A percentile compares a stretch with the other conserved stretches of the same genome.
Conservation (phyloP, 2,113 vertebrate genomes). For the Helogale parvula region DNA sequence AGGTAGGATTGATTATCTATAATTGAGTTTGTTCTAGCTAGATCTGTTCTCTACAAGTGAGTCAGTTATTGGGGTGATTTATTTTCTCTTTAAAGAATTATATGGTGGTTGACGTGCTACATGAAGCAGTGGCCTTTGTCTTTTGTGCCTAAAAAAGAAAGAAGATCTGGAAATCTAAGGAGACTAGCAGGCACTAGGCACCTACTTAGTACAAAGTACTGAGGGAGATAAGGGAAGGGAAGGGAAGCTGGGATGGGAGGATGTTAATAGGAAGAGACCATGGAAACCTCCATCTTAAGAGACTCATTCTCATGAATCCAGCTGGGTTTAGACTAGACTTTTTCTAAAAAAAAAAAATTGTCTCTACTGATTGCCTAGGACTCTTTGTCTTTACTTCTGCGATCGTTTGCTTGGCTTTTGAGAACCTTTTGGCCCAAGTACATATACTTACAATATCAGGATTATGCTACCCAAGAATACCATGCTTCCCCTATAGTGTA, state of each 20-base stretch:
- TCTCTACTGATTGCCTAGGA: not conserved
- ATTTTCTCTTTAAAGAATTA: slow-evolving; percentile 34
- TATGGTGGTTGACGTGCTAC: not conserved
- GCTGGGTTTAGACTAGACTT: slow-evolving; percentile 54
- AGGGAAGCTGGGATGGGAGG: not conserved
- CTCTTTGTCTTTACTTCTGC: slow-evolving; percentile 35
- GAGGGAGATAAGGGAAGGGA: not conserved
- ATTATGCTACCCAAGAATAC: not conserved
- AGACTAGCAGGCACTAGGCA: not conserved
- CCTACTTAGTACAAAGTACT: not conserved
- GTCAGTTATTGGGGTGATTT: not conserved
- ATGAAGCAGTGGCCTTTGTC: slow-evolving; percentile 1
- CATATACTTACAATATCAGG: not conserved
- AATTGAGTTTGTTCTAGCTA: not conserved
- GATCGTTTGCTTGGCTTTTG: slow-evolving; percentile 33
- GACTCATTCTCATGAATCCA: not conserved
- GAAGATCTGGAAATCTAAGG: slow-evolving; percentile 33
- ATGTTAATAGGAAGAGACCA: not conserved
- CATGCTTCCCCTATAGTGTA: not conserved
- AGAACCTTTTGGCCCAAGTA: not conserved
- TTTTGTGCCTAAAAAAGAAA: slow-evolving; percentile 1
- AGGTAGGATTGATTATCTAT: not conserved
- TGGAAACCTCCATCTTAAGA: not conserved
- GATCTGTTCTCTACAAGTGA: slow-evolving; percentile 14
- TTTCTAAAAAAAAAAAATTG: not conserved